phyloP scores from a whole-genome alignment of 2,888 invertebrate genomes.

The Mechanitis mazaeus region DNA sequence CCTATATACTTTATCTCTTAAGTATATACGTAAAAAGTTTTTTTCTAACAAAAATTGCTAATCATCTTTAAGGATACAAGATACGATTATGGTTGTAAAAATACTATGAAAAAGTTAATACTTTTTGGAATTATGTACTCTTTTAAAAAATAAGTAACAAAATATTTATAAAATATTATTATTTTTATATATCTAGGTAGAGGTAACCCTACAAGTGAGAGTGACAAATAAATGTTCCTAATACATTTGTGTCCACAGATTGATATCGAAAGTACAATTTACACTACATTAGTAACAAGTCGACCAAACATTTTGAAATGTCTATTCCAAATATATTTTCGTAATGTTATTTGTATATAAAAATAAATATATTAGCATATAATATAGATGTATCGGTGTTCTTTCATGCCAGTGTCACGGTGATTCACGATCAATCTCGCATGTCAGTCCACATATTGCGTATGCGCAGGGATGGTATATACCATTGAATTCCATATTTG shows the following conservation, averaged over 20 bases:
- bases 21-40: no score
- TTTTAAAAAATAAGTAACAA: no score
- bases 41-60: no score
- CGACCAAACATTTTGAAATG: not conserved
- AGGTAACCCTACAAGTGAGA: constrained; percentile 17
- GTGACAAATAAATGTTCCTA: constrained; percentile 24
- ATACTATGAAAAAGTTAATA: no score
- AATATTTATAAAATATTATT: no score
- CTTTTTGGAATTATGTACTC: no score
- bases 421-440: constrained; percentile 32
- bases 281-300: constrained; percentile 18
- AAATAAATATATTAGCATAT: constrained; percentile 8
- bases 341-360: not conserved
- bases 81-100: no score
- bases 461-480: constrained; percentile 8
- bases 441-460: constrained; percentile 25
- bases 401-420: constrained; percentile 28
- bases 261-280: constrained; percentile 24
- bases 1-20: no score
- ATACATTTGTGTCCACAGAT: constrained; percentile 25
- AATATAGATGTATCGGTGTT: constrained; percentile 10
- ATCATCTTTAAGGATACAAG: no score
- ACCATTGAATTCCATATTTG: constrained; percentile 27
- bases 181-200: not conserved
- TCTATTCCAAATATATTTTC: constrained; percentile 4